Conservation (phyloP, 2,888 invertebrate species). For the Drosophila nigritarsus region DNA sequence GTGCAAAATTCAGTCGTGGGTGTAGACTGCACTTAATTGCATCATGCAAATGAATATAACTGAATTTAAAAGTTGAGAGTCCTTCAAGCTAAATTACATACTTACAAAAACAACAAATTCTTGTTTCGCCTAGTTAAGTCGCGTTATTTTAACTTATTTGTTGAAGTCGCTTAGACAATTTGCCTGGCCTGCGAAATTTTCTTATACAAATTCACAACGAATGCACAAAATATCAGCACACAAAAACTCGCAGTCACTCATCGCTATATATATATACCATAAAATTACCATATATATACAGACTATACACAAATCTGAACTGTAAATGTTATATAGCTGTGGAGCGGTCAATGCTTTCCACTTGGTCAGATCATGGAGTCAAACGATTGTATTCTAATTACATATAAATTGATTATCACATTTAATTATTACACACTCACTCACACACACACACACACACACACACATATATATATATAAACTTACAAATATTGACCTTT, state of each 20-base stretch:
- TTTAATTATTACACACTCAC: constrained; percentile 15
- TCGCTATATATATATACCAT: constrained; percentile 36
- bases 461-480: background rate
- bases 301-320: constrained; percentile 17
- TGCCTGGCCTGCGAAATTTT: constrained; percentile 28
- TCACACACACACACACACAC: constrained; percentile 3
- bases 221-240: constrained; percentile 30
- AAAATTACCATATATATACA: constrained; percentile 18
- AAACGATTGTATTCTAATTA: constrained; percentile 20
- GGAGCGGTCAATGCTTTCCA: constrained; percentile 53
- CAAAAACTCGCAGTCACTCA: constrained; percentile 30
- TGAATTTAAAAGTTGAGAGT: constrained; percentile 42
- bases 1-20: constrained; percentile 9
- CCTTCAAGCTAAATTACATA: constrained; percentile 30
- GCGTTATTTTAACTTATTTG: constrained; percentile 30
- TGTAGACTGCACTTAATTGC: constrained; percentile 61
- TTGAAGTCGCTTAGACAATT: constrained; percentile 39
- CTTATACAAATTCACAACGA: constrained; percentile 19
- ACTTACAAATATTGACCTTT: constrained; percentile 46
- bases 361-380: constrained; percentile 42
- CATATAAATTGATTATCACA: constrained; percentile 52
- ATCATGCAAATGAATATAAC: constrained; percentile 39
- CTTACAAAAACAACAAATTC: constrained; percentile 5
- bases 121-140: constrained; percentile 28
- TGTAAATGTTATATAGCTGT: constrained; percentile 57